These are phyloP conservation scores for Drosophila pectinifera DNA, from an alignment of 1,140 invertebrate genomes.

Conservation along the genomic window DNA sequence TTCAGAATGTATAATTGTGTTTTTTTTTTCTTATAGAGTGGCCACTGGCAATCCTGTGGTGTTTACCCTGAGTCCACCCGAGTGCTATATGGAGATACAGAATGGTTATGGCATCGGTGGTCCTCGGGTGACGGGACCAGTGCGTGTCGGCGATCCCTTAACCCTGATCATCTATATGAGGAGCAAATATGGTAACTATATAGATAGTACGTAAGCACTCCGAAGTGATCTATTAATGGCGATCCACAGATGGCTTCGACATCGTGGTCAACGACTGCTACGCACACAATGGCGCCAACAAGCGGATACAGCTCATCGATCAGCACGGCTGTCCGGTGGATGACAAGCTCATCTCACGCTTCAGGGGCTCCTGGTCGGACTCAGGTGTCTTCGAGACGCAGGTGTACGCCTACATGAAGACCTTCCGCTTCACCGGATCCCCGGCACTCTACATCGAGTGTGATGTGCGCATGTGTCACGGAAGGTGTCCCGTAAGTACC, in stretches of 20 bases:
- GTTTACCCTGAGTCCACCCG: slow-evolving; percentile 96
- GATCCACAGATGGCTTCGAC: slow-evolving; percentile 94
- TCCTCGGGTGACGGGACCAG: slow-evolving; percentile 93
- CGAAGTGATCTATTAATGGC: slow-evolving; percentile 27
- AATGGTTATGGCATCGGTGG: slow-evolving; percentile 94
- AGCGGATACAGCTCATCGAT: slow-evolving; percentile 96
- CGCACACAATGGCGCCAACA: slow-evolving; percentile 96
- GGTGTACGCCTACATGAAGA: slow-evolving; percentile 98
- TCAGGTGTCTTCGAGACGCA: slow-evolving; percentile 96
- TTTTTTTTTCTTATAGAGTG: slow-evolving; percentile 87
- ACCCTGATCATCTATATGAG: slow-evolving; percentile 97
- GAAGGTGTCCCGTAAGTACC: slow-evolving; percentile 91
- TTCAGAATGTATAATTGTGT: not conserved
- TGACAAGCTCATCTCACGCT: slow-evolving; percentile 95
- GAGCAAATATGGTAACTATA: slow-evolving; percentile 92
- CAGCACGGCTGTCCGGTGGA: slow-evolving; percentile 97
- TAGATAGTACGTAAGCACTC: not conserved
- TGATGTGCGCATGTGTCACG: slow-evolving; percentile 97
- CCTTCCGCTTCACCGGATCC: slow-evolving; percentile 96
- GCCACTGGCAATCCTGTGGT: slow-evolving; percentile 96
- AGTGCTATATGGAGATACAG: slow-evolving; percentile 97
- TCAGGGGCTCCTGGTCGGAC: slow-evolving; percentile 96
- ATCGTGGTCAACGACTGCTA: slow-evolving; percentile 98
- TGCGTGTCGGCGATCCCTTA: slow-evolving; percentile 95
- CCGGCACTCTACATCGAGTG: slow-evolving; percentile 97